Base-by-base conservation (phyloP, 2,888 invertebrate species). In the Ophion ellenae region DNA sequence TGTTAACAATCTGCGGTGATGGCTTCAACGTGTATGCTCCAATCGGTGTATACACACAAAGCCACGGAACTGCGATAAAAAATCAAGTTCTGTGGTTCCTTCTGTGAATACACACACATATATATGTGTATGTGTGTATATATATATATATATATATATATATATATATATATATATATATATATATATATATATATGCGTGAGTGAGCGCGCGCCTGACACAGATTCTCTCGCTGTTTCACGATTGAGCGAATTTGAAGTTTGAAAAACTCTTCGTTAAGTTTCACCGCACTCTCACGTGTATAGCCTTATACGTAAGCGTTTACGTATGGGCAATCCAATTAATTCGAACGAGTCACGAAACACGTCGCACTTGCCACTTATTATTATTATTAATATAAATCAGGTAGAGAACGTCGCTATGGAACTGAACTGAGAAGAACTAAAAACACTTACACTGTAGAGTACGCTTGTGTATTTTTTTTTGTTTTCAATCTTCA, bases 1-100 rank as follows among this genome's bases (percentile, higher is more conserved):
- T 88, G 86, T 90, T 87, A 88, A 90, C 80, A 87, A 88, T 90
- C 85, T 88, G 73, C 78, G 82, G 66, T 79, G 70, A 57, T 76
- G 77, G 59, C 59, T 64, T 80, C 75, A 86, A 85, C 77, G 78
- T 83, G 47, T 82, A 64, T 17, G 64, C 28, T 63, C 17, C 73
- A 80, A 47, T 20, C 57, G 17, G 24, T 61, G 66, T 28, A 47
- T 36, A 36, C 40, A 61, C 70, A 64, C 63, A 73, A 24, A 24
- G 24, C 36, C 36, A 71, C 64, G 40, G 9, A 71, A 64, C 63
- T 66, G 32, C 59, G 69, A 78, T 78, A 69, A 69, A 32, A 32
- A 4, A 32, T 59, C 32, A 57, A 5, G 36, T 73, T 70, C n/a
- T 63, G 14, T 63, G 61, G 61, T 59, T 77, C 28, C 40, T 77